These are phyloP conservation scores for Catharus fuscescens DNA, from an alignment of 2,113 vertebrate genomes.

Conservation along the genomic window DNA sequence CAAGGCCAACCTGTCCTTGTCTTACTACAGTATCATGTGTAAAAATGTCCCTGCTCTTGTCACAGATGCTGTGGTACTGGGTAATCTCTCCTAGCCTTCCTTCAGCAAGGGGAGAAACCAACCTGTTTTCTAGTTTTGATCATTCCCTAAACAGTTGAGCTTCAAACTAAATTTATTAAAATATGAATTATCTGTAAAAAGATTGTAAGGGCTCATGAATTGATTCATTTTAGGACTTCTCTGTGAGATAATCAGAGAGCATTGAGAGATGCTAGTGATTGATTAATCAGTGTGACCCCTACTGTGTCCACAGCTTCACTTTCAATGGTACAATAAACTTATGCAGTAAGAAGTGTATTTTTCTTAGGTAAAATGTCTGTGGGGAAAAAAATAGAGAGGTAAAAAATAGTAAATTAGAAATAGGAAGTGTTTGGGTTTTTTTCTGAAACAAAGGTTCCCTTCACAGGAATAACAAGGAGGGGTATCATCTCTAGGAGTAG, in stretches of 20 bases:
- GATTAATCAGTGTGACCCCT: slow-evolving; percentile 49
- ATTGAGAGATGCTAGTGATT: slow-evolving; percentile 2
- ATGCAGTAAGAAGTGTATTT: not conserved
- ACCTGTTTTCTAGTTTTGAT: not conserved
- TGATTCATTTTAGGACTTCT: slow-evolving; percentile 48
- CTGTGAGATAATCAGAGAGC: slow-evolving; percentile 47
- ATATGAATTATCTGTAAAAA: slow-evolving; percentile 21
- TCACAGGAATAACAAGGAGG: not conserved
- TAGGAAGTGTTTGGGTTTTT: not conserved
- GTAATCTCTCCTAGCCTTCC: not conserved
- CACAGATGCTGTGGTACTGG: not conserved
- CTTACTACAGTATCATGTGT: not conserved
- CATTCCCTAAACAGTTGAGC: not conserved
- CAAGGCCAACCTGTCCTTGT: not conserved
- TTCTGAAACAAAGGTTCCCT: not conserved
- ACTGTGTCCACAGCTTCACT: slow-evolving; percentile 13
- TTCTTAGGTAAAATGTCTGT: not conserved
- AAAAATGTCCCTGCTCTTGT: not conserved
- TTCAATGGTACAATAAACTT: slow-evolving; percentile 26
- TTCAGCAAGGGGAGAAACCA: not conserved
- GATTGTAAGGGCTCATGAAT: not conserved
- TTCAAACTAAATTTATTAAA: slow-evolving; percentile 30
- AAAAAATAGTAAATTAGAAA: slow-evolving; percentile 13
- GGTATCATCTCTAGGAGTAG: not conserved
- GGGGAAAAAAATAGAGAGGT: not conserved